Conservation (phyloP, 2,113 vertebrate genomes). For the Dipodomys spectabilis region DNA sequence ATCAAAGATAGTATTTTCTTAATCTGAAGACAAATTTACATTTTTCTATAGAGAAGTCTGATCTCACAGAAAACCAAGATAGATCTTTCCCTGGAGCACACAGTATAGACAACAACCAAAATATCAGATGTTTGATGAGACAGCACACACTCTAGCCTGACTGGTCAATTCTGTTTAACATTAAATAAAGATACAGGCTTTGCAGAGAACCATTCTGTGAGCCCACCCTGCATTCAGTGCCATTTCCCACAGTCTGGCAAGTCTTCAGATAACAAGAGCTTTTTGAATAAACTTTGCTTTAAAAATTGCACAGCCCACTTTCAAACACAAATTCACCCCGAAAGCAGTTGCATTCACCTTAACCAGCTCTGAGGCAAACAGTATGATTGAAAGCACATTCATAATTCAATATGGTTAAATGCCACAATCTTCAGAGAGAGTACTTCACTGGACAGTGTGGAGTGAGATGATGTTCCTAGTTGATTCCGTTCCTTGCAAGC, state of each 20-base stretch:
- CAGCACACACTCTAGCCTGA: conserved; percentile 9
- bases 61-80: conserved; percentile 32
- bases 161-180: conserved; percentile 76
- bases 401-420: conserved; percentile 89
- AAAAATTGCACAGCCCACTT: conserved; percentile 77
- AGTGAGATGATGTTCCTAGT: conserved; percentile 87
- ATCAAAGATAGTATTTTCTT: conserved; percentile 45
- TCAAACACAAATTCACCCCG: conserved; percentile 79
- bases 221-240: conserved; percentile 64
- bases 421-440: conserved; percentile 81
- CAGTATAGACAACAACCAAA: conserved; percentile 19
- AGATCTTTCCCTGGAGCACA: conserved; percentile 36
- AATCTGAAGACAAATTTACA: conserved; percentile 25
- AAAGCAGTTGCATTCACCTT: conserved; percentile 82
- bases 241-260: conserved; percentile 70
- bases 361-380: conserved; percentile 84
- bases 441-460: conserved; percentile 65
- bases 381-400: conserved; percentile 85
- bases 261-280: conserved; percentile 69
- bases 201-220: conserved; percentile 46
- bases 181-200: conserved; percentile 74
- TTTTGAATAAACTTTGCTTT: conserved; percentile 78
- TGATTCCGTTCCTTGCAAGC: conserved; percentile 85
- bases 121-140: conserved; percentile 71
- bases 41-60: conserved; percentile 37